A percentile compares a stretch with the other conserved stretches of the same genome.
Conservation (phyloP, 1,140 invertebrate species). For the Lasioglossum baleicum region DNA sequence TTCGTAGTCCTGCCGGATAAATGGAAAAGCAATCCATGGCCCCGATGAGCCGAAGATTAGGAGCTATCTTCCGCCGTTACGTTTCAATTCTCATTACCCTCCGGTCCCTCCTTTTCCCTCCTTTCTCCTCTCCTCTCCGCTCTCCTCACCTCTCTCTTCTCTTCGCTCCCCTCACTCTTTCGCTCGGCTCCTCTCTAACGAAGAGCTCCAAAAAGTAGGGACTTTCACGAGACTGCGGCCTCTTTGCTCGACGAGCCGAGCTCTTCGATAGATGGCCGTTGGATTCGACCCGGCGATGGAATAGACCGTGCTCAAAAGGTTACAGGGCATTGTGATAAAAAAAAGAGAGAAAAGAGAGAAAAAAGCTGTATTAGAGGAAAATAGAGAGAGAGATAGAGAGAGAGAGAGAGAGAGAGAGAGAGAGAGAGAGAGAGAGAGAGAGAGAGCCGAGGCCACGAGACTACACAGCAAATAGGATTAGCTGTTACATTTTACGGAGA, state of each 20-base stretch:
- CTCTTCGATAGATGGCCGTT: constrained; percentile 55
- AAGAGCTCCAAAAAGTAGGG: not conserved
- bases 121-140: no score
- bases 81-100: constrained; percentile 70
- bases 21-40: constrained; percentile 63
- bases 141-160: not conserved
- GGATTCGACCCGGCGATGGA: constrained; percentile 64
- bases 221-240: constrained; percentile 48
- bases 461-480: constrained; percentile 10
- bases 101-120: constrained; percentile 16
- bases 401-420: no score
- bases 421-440: no score
- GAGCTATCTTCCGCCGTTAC: constrained; percentile 62
- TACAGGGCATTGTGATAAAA: constrained; percentile 32
- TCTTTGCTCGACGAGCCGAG: constrained; percentile 58
- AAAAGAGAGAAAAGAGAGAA: not conserved
- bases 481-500: constrained; percentile 3
- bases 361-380: constrained; percentile 22
- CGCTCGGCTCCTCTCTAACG: not conserved
- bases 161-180: constrained; percentile 26
- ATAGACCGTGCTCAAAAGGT: constrained; percentile 50
- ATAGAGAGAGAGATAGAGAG: not conserved
- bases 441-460: no score
- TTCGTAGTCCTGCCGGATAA: constrained; percentile 44
- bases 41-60: constrained; percentile 62